Percentiles rank a stretch among this genome's conserved stretches.
Conservation (phyloP, 2,113 vertebrate genomes). For the Poeciliopsis occidentalis region DNA sequence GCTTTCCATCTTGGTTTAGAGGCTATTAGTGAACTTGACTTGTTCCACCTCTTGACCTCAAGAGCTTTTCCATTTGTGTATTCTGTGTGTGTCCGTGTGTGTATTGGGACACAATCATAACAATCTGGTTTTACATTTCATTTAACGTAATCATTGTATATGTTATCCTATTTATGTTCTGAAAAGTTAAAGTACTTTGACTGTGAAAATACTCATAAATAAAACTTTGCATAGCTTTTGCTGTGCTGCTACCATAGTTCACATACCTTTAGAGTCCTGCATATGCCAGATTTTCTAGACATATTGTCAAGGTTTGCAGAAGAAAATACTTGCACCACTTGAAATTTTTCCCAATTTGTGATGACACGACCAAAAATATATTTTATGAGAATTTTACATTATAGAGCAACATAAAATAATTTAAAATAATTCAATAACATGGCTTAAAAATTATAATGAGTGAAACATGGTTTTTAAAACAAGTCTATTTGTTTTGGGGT, state of each 20-base stretch:
- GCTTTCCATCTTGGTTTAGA: conserved; percentile 51
- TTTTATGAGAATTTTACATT: no score
- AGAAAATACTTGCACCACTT: no score
- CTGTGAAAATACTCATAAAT: neutral
- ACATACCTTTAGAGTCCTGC: neutral
- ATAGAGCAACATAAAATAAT: no score
- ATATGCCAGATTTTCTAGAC: no score
- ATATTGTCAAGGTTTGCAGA: no score
- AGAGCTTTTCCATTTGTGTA: conserved; percentile 8
- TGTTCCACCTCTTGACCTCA: conserved; percentile 50
- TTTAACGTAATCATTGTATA: conserved; percentile 1
- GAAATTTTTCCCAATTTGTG: no score
- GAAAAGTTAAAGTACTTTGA: neutral
- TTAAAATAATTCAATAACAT: no score
- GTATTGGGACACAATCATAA: conserved; percentile 21
- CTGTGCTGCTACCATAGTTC: neutral
- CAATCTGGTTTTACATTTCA: conserved; percentile 29
- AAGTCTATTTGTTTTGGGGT: no score
- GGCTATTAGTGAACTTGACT: conserved; percentile 59
- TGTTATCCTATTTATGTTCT: neutral
- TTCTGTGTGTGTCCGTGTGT: neutral
- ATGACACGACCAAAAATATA: no score
- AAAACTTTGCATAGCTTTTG: neutral
- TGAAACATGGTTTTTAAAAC: no score
- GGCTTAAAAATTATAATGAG: no score